These are phyloP conservation scores for Lepidothrix coronata DNA, from an alignment of 2,113 vertebrate genomes.

Conservation along the genomic window DNA sequence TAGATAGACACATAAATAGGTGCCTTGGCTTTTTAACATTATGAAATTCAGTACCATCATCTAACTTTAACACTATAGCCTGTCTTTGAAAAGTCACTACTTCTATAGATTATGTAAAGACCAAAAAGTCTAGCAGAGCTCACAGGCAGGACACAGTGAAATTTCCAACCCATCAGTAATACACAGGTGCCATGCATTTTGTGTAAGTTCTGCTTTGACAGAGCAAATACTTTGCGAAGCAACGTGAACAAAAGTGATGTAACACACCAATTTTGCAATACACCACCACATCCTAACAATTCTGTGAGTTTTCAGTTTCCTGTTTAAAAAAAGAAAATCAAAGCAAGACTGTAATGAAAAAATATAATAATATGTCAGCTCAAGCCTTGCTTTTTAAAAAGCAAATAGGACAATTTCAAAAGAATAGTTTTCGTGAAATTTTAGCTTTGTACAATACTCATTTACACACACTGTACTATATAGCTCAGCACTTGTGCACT, in stretches of 20 bases:
- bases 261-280: background rate
- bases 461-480: background rate
- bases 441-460: background rate
- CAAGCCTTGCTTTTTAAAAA: background rate
- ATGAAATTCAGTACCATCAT: background rate
- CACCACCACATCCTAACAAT: background rate
- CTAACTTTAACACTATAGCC: background rate
- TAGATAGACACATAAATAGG: background rate
- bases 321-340: background rate
- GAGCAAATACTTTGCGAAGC: background rate
- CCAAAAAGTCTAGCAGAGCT: background rate
- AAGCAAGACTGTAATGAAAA: background rate
- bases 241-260: background rate
- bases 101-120: background rate
- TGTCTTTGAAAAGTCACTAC: background rate
- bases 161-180: background rate
- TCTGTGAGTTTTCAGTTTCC: background rate
- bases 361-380: background rate
- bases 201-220: background rate
- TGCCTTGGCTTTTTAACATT: background rate
- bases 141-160: background rate
- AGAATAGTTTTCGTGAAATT: background rate
- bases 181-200: accelerated
- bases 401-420: background rate
- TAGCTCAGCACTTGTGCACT: background rate